Evolutionary conservation across 30 jellyfish, hydroid and myxozoan genomes (phyloP).

Genomic region (Cassiopea xamachana): DNA sequence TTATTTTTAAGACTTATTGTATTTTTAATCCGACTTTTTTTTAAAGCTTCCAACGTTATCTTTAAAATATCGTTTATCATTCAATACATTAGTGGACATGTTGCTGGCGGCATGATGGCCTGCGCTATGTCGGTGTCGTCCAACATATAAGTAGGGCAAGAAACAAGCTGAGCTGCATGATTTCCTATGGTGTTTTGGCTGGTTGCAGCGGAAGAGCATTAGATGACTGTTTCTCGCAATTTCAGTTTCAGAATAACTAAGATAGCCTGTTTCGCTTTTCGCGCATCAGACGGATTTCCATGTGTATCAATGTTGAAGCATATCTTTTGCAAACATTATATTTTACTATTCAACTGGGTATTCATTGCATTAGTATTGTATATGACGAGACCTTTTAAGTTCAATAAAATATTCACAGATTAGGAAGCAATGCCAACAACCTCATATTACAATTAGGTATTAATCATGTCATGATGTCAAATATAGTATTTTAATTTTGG

Average conservation of each 20-base stretch:
- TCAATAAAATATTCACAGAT: neutral
- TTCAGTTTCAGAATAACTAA: neutral
- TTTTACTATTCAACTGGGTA: neutral
- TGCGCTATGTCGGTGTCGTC: neutral
- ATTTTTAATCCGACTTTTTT: neutral
- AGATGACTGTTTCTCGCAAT: neutral
- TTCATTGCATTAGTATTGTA: neutral
- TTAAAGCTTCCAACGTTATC: neutral
- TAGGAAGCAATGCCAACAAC: neutral
- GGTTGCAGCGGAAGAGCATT: neutral
- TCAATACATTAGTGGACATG: neutral
- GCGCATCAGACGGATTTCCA: neutral
- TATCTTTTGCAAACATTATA: neutral
- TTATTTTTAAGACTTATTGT: neutral
- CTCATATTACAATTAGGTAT: neutral
- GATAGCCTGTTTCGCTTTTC: neutral
- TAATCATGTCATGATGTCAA: neutral
- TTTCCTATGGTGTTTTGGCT: conserved; percentile 1
- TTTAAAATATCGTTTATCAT: neutral
- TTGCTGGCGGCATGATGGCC: neutral
- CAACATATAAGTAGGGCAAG: neutral
- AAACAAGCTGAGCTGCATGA: neutral
- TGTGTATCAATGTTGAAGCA: neutral
- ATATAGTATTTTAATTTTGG: neutral
- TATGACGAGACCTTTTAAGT: too few relatives aligned